Conservation (phyloP, 2,797 vertebrate genomes). For the Eulemur albifrons region DNA sequence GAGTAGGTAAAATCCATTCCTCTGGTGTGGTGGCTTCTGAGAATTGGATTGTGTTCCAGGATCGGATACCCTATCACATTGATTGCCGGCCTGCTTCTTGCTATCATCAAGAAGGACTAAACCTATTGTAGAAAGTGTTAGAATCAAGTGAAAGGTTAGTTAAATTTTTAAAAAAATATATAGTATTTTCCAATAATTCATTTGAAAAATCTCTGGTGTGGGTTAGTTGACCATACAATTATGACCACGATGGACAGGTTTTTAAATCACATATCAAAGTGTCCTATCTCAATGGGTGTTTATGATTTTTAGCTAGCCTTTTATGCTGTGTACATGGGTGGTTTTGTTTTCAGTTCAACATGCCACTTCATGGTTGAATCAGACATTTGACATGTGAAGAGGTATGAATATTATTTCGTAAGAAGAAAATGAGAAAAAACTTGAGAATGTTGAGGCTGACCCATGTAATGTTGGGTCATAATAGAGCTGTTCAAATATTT, state of each 20-base stretch:
- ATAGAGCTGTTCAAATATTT: background rate
- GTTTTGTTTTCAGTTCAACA: background rate
- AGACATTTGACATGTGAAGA: background rate
- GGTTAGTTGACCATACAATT: background rate
- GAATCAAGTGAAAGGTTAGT: background rate
- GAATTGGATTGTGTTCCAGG: background rate
- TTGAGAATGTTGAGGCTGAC: background rate
- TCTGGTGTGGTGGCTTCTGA: background rate
- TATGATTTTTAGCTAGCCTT: background rate
- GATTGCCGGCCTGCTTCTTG: background rate
- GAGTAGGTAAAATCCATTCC: background rate
- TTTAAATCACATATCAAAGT: background rate
- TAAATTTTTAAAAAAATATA: background rate
- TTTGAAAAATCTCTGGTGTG: background rate
- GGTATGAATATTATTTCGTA: background rate
- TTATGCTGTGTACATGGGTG: background rate
- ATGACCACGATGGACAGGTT: background rate
- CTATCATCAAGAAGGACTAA: background rate
- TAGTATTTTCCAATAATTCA: background rate
- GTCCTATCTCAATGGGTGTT: background rate
- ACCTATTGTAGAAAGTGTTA: background rate
- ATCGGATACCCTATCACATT: accelerated
- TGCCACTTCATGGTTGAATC: background rate
- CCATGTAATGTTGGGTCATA: background rate
- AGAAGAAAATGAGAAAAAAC: background rate